Conservation (phyloP, 2,888 invertebrate species). For the Sarcophaga rosellei region DNA sequence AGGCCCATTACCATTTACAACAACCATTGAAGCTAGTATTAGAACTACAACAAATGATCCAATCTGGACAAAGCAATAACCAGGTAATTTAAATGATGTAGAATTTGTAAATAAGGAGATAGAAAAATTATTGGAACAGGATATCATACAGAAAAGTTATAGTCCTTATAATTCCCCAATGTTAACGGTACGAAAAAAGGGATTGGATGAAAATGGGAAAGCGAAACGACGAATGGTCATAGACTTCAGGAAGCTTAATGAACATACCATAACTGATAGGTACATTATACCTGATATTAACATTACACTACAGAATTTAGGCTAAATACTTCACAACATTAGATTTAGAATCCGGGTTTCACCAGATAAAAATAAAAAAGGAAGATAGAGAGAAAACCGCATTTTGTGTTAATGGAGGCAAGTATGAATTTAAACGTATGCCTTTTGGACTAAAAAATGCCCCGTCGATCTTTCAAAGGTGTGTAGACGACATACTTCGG, state of each 20-base stretch:
- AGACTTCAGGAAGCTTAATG: conserved; percentile 35
- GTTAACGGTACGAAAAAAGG: conserved; percentile 30
- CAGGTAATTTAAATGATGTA: conserved; percentile 23
- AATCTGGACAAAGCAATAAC: conserved; percentile 25
- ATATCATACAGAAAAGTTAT: conserved; percentile 31
- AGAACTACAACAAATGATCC: conserved; percentile 11
- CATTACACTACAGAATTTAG: conserved; percentile 15
- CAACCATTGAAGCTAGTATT: conserved; percentile 25
- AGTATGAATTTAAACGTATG: background rate
- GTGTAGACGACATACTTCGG: conserved; percentile 35
- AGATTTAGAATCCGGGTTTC: conserved; percentile 35
- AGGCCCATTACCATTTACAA: conserved; percentile 34
- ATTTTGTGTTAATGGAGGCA: conserved; percentile 23
- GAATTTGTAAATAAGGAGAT: conserved; percentile 32
- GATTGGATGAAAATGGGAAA: conserved; percentile 35
- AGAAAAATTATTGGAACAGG: conserved; percentile 27
- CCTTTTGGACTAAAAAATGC: conserved; percentile 23
- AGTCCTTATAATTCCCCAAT: conserved; percentile 34
- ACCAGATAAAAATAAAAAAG: conserved; percentile 26
- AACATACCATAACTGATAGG: conserved; percentile 41
- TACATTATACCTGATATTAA: conserved; percentile 28
- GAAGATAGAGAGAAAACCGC: conserved; percentile 30
- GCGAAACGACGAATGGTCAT: conserved; percentile 36
- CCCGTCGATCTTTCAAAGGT: conserved; percentile 35
- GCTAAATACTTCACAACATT: conserved; percentile 32